These are phyloP conservation scores for Umimayanthus kanabou DNA, from an alignment of 92 coral and sea anemone species.

Conservation along the genomic window DNA sequence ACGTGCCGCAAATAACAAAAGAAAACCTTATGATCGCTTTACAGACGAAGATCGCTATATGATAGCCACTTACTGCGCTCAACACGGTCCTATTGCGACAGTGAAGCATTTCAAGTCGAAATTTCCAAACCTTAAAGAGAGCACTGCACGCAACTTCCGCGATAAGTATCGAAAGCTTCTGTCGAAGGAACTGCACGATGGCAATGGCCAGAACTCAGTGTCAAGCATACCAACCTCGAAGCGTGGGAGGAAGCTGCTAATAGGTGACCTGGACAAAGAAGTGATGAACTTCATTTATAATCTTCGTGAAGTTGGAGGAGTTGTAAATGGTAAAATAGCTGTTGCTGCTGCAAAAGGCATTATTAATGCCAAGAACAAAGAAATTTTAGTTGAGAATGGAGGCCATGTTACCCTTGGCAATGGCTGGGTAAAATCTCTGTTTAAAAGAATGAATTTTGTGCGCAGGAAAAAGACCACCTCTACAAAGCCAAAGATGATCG, in stretches of 20 bases:
- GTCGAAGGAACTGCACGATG: background rate
- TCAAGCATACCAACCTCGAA: constrained; percentile 25
- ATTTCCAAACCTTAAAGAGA: constrained; percentile 15
- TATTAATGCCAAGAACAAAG: constrained; percentile 27
- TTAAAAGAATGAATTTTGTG: constrained; percentile 25
- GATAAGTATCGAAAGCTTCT: constrained; percentile 19
- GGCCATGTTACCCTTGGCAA: constrained; percentile 38
- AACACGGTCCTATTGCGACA: constrained; percentile 36
- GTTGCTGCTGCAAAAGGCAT: constrained; percentile 40
- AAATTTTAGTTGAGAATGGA: constrained; percentile 34
- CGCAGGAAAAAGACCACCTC: constrained; percentile 23
- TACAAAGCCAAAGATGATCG: constrained; percentile 37
- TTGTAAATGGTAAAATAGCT: constrained; percentile 10
- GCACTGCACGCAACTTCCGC: constrained; percentile 24
- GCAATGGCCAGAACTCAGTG: too few species aligned
- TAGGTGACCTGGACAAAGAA: constrained; percentile 38
- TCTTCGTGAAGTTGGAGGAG: constrained; percentile 28
- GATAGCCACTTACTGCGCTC: background rate
- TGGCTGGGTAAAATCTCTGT: constrained; percentile 41
- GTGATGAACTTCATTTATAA: constrained; percentile 28
- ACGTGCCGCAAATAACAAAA: constrained; percentile 10
- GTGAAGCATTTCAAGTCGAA: constrained; percentile 33
- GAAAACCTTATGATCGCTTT: constrained; percentile 18
- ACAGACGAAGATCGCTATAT: constrained; percentile 17
- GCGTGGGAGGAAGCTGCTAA: constrained; percentile 25